These are phyloP conservation scores for Lasioglossum oenotherae DNA, from an alignment of 2,888 invertebrate genomes.

Conservation along the genomic window DNA sequence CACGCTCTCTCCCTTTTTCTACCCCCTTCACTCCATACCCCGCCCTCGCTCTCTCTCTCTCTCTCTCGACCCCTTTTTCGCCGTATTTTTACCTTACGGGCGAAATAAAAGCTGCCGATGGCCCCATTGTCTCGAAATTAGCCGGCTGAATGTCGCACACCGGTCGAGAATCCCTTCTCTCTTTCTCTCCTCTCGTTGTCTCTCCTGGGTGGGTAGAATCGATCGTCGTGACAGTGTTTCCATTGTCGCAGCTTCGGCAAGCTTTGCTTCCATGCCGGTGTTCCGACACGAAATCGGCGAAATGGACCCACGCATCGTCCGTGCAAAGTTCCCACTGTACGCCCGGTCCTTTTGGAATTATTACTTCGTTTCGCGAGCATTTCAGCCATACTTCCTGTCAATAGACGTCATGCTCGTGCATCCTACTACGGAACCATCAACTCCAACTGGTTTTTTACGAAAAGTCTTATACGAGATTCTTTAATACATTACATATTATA, in stretches of 20 bases:
- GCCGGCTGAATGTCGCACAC: conserved; percentile 61
- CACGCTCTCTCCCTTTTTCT: not conserved
- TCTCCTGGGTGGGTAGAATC: conserved; percentile 40
- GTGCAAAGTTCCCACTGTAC: not conserved
- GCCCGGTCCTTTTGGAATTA: not conserved
- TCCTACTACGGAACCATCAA: not conserved
- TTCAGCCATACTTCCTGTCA: not conserved
- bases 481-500: too few relatives aligned
- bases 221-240: conserved; percentile 54
- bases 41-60: not conserved
- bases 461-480: too few relatives aligned
- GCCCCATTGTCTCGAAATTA: conserved; percentile 71
- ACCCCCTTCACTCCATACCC: not conserved
- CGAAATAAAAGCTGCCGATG: conserved; percentile 68
- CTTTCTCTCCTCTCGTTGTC: not conserved
- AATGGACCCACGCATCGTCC: not conserved
- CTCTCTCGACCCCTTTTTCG: conserved; percentile 18
- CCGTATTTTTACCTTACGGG: conserved; percentile 53
- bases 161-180: conserved; percentile 17
- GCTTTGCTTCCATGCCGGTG: conserved; percentile 11
- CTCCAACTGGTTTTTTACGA: not conserved
- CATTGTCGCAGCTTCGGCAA: conserved; percentile 32
- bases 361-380: not conserved
- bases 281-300: not conserved
- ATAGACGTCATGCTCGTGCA: not conserved